phyloP scores from a whole-genome alignment of 2,113 vertebrate species.

The Onychostruthus taczanowskii region DNA sequence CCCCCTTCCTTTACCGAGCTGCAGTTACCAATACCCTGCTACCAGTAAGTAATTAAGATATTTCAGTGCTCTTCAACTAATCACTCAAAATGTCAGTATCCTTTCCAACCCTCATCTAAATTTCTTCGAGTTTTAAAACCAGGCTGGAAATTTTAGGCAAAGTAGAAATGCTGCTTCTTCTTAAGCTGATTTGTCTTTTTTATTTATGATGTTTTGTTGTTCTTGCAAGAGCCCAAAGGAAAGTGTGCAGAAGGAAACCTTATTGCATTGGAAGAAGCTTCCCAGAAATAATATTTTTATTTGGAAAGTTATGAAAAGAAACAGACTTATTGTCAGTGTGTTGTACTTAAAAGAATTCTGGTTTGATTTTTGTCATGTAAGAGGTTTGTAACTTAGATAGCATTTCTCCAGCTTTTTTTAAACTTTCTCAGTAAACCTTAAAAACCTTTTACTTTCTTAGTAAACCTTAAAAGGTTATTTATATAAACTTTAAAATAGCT shows the following conservation, averaged over 20 bases:
- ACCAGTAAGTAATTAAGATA: slow-evolving; percentile 34
- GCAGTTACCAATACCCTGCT: slow-evolving; percentile 25
- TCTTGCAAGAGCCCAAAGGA: background rate
- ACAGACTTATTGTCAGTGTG: background rate
- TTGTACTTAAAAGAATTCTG: background rate
- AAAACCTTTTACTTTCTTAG: background rate
- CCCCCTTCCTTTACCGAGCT: slow-evolving; percentile 53
- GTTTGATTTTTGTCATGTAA: background rate
- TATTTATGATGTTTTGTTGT: background rate
- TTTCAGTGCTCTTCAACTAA: slow-evolving; percentile 2
- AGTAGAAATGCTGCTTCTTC: background rate
- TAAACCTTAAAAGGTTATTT: background rate
- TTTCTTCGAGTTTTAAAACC: slow-evolving; percentile 1
- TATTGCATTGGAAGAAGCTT: background rate
- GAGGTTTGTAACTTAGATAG: background rate
- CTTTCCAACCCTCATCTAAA: slow-evolving; percentile 6
- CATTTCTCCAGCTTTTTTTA: background rate
- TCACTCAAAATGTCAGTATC: slow-evolving; percentile 22
- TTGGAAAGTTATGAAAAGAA: background rate
- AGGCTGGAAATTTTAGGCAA: background rate
- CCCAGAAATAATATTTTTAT: background rate
- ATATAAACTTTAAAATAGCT: background rate
- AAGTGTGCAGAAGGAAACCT: background rate
- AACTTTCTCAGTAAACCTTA: background rate
- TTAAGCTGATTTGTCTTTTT: background rate